Percentiles rank a stretch among this genome's conserved stretches.
These are phyloP conservation scores for Rhinogobio ventralis DNA, from an alignment of 2,797 vertebrate genomes.

Conservation along the genomic window DNA sequence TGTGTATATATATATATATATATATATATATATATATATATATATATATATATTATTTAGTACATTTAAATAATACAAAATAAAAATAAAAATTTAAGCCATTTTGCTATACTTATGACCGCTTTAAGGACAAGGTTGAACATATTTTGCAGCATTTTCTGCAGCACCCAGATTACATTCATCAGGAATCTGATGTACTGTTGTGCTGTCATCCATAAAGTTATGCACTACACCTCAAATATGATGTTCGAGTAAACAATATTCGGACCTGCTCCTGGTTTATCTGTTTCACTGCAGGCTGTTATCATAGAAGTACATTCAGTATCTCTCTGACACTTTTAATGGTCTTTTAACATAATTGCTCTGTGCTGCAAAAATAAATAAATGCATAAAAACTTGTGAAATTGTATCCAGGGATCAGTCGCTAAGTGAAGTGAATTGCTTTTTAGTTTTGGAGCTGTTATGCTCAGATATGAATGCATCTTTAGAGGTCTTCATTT, in stretches of 20 bases:
- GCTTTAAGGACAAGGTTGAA: no score
- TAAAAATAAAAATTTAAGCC: no score
- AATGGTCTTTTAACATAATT: conserved; percentile 20
- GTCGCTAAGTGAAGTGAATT: background rate
- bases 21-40: no score
- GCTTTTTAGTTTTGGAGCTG: background rate
- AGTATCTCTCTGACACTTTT: background rate
- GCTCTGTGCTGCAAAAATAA: conserved; percentile 3
- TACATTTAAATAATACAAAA: no score
- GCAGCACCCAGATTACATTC: background rate
- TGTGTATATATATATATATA: no score
- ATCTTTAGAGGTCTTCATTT: background rate
- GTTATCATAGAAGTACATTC: background rate
- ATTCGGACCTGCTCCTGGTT: background rate
- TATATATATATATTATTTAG: no score
- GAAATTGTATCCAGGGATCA: background rate
- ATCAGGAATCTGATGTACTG: background rate
- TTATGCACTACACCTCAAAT: background rate
- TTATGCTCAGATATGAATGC: background rate
- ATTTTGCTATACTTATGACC: no score
- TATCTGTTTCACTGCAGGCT: conserved; percentile 6
- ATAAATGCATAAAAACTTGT: conserved; percentile 14
- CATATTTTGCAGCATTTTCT: background rate
- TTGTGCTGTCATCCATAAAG: background rate
- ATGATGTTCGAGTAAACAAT: background rate